A percentile compares a stretch with the other conserved stretches of the same genome.
Evolutionary conservation across 2,888 invertebrate species (phyloP).

Genomic region (Ennomos fuscantarius): DNA sequence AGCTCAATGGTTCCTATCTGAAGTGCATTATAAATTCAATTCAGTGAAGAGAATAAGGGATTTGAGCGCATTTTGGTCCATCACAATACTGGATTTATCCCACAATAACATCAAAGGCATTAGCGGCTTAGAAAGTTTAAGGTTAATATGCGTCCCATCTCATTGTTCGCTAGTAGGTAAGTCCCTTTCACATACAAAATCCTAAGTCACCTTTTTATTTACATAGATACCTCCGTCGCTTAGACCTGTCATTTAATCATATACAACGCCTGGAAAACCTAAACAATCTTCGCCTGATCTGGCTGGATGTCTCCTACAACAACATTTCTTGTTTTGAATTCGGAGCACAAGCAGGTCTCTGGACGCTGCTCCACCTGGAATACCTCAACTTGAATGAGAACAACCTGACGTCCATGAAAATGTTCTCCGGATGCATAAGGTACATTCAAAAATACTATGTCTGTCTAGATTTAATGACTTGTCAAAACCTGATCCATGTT

Average conservation of each 20-base stretch:
- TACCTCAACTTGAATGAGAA: slow-evolving; percentile 83
- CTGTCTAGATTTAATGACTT: slow-evolving; percentile 22
- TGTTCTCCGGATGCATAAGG: slow-evolving; percentile 79
- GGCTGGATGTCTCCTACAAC: slow-evolving; percentile 84
- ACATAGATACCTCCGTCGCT: slow-evolving; percentile 80
- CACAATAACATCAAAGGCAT: slow-evolving; percentile 86
- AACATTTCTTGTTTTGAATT: slow-evolving; percentile 78
- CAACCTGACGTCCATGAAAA: slow-evolving; percentile 78
- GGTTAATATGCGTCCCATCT: slow-evolving; percentile 54
- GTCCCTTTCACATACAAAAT: slow-evolving; percentile 15
- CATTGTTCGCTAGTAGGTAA: slow-evolving; percentile 3
- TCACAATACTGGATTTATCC: slow-evolving; percentile 85
- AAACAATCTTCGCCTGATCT: slow-evolving; percentile 78
- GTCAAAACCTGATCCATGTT: slow-evolving; percentile 32
- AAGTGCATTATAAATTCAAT: slow-evolving; percentile 86
- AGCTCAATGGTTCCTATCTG: slow-evolving; percentile 86
- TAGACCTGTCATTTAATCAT: slow-evolving; percentile 86
- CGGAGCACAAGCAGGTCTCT: slow-evolving; percentile 68
- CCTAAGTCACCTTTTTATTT: slow-evolving; percentile 35
- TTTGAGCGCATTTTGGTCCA: slow-evolving; percentile 86
- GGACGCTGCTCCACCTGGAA: slow-evolving; percentile 80
- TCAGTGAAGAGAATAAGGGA: slow-evolving; percentile 80
- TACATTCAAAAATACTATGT: slow-evolving; percentile 32
- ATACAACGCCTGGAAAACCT: slow-evolving; percentile 85
- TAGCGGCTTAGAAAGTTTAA: slow-evolving; percentile 80